A percentile compares a stretch with the other conserved stretches of the same genome.
phyloP scores from a whole-genome alignment of 2,113 vertebrate genomes.

The Scortum barcoo region DNA sequence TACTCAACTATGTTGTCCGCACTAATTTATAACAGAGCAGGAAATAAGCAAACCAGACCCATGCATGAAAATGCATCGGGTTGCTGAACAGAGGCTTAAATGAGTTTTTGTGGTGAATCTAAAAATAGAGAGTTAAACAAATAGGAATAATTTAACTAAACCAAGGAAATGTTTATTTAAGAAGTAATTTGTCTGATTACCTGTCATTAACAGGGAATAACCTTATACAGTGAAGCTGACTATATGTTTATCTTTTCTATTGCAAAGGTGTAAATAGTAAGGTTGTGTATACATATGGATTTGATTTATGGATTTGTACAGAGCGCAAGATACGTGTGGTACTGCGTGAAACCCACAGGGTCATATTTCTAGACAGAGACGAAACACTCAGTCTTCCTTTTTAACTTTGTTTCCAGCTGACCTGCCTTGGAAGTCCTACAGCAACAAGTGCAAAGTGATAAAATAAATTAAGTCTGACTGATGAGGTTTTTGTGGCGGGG shows the following conservation, averaged over 20 bases:
- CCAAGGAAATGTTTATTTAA: slow-evolving; percentile 12
- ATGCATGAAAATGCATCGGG: slow-evolving; percentile 2
- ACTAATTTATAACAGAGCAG: slow-evolving; percentile 10
- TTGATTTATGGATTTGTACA: slow-evolving; percentile 41
- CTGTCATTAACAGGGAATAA: slow-evolving; percentile 1
- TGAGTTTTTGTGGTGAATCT: background rate
- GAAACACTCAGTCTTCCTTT: background rate
- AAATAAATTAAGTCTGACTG: slow-evolving; percentile 48
- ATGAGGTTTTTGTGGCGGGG: slow-evolving; percentile 56
- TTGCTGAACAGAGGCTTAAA: background rate
- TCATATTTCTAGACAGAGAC: slow-evolving; percentile 33
- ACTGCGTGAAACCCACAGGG: slow-evolving; percentile 13
- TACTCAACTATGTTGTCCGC: slow-evolving; percentile 47
- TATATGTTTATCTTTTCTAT: background rate
- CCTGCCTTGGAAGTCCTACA: slow-evolving; percentile 21
- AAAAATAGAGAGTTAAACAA: slow-evolving; percentile 5
- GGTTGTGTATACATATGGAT: slow-evolving; percentile 20
- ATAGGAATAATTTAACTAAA: background rate
- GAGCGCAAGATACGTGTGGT: slow-evolving; percentile 5
- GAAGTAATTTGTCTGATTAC: slow-evolving; percentile 11
- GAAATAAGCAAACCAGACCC: slow-evolving; percentile 36
- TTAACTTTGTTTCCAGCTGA: slow-evolving; percentile 46
- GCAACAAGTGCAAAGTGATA: slow-evolving; percentile 56
- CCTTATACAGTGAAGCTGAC: slow-evolving; percentile 7
- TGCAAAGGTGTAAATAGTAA: slow-evolving; percentile 28